Conservation (phyloP, 2,888 invertebrate species). For the Asteroscopus sphinx region DNA sequence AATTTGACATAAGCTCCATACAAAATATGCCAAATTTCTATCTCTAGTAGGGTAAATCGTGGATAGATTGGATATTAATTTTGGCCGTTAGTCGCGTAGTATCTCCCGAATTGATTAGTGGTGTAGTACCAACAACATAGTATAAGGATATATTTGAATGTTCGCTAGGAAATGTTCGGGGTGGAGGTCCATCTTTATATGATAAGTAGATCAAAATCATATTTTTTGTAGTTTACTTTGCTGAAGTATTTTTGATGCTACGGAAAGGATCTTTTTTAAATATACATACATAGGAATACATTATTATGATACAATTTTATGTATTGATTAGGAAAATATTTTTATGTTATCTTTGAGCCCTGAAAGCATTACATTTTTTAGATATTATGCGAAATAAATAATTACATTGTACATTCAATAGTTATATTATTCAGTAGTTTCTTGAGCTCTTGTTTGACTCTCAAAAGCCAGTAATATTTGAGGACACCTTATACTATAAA, state of each 20-base stretch:
- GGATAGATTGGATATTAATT: no score
- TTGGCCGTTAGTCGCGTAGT: no score
- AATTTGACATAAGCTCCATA: no score
- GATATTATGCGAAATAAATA: constrained; percentile 48
- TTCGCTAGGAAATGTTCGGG: no score
- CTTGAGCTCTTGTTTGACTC: constrained; percentile 13
- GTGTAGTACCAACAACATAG: no score
- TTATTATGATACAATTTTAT: constrained; percentile 21
- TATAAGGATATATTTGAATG: no score
- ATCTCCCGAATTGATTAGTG: no score
- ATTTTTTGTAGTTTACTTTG: neutral
- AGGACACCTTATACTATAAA: constrained; percentile 4
- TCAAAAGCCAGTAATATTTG: constrained; percentile 5
- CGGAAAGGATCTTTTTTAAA: constrained; percentile 8
- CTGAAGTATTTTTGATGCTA: neutral
- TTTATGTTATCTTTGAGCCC: constrained; percentile 23
- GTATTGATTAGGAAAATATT: constrained; percentile 20
- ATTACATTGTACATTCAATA: constrained; percentile 15
- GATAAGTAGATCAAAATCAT: neutral
- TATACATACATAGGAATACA: constrained; percentile 14
- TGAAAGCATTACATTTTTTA: constrained; percentile 25
- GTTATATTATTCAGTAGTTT: constrained; percentile 13
- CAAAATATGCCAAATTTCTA: no score
- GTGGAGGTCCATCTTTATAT: no score
- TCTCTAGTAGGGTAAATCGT: no score